Conservation (phyloP, 2,113 vertebrate genomes). For the Ochotona curzoniae region DNA sequence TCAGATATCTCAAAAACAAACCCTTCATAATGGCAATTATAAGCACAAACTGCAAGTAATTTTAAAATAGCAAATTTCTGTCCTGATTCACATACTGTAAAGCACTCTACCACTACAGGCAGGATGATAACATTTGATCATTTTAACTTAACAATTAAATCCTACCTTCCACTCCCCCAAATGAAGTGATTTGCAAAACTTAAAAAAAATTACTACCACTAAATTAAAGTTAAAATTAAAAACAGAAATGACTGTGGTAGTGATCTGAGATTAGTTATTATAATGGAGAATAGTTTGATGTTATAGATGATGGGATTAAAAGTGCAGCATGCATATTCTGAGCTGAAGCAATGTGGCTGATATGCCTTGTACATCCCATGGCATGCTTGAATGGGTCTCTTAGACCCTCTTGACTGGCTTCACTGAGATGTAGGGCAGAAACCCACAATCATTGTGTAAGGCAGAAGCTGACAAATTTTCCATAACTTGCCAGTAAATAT, state of each 20-base stretch:
- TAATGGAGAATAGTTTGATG: neutral
- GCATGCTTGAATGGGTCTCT: neutral
- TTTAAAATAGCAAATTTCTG: constrained; percentile 42
- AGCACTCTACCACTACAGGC: neutral
- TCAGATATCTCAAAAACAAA: constrained; percentile 6
- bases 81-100: constrained; percentile 44
- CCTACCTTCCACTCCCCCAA: constrained; percentile 30
- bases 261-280: neutral
- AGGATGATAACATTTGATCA: neutral
- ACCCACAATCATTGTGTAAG: neutral
- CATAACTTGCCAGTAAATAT: neutral
- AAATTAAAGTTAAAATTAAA: constrained; percentile 6
- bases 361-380: neutral
- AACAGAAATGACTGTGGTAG: neutral
- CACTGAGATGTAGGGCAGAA: neutral
- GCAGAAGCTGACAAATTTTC: neutral
- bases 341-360: neutral
- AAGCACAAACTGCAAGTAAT: neutral
- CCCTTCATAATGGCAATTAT: constrained; percentile 21
- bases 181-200: neutral
- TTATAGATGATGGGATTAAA: constrained; percentile 16
- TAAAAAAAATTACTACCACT: neutral
- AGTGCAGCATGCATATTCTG: neutral
- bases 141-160: constrained; percentile 44
- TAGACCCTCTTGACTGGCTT: neutral